These are phyloP conservation scores for Eupithecia subfuscata DNA, from an alignment of 2,888 invertebrate genomes.

Conservation along the genomic window DNA sequence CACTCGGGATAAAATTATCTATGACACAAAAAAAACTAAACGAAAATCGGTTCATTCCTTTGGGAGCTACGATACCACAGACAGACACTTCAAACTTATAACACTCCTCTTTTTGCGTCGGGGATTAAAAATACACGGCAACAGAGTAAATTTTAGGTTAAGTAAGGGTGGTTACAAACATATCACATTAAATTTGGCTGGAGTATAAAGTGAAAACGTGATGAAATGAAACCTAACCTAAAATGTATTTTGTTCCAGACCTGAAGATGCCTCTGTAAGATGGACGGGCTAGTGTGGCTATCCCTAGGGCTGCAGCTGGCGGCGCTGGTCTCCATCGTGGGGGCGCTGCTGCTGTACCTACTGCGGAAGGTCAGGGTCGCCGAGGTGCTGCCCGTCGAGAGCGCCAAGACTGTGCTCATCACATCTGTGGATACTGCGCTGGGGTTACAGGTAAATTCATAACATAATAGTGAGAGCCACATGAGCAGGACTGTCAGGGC, in stretches of 20 bases:
- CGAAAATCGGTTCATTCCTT: too few species aligned
- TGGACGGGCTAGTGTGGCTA: slow-evolving; percentile 93
- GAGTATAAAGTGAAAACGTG: neutral
- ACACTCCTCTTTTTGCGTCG: too few species aligned
- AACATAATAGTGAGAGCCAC: too few species aligned
- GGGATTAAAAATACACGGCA: too few species aligned
- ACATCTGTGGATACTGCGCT: slow-evolving; percentile 92
- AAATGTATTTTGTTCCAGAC: slow-evolving; percentile 60
- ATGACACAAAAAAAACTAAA: too few species aligned
- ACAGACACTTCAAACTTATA: too few species aligned
- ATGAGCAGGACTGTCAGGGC: too few species aligned
- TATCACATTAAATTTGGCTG: too few species aligned
- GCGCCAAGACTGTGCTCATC: slow-evolving; percentile 89
- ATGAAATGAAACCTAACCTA: neutral
- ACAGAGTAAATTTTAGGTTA: too few species aligned
- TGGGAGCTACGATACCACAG: too few species aligned
- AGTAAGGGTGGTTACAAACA: too few species aligned
- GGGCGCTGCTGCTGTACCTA: slow-evolving; percentile 91
- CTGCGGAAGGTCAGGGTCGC: slow-evolving; percentile 89
- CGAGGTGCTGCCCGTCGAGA: slow-evolving; percentile 83
- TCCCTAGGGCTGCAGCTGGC: slow-evolving; percentile 91
- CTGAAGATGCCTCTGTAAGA: slow-evolving; percentile 72
- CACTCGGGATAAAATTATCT: too few species aligned
- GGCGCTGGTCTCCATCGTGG: slow-evolving; percentile 92
- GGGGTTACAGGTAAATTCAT: slow-evolving; percentile 86